Evolutionary conservation across 2,113 vertebrate genomes (phyloP).

Genomic region (Chiloscyllium plagiosum): DNA sequence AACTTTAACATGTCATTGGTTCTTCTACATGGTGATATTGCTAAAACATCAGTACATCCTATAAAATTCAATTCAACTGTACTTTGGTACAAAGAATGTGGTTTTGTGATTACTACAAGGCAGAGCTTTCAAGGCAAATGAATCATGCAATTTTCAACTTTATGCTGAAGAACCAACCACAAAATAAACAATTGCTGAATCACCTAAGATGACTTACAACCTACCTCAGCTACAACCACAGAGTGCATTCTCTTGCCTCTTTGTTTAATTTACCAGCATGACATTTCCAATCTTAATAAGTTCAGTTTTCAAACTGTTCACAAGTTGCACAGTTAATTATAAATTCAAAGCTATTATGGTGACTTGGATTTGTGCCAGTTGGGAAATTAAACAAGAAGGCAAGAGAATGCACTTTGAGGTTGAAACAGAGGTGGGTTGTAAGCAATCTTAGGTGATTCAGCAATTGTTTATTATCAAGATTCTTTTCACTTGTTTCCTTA

Average conservation of each 20-base stretch:
- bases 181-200: neutral
- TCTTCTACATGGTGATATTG: neutral
- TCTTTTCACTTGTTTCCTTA: constrained; percentile 2
- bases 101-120: neutral
- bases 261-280: neutral
- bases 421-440: too few species aligned
- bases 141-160: neutral
- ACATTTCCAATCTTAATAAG: neutral
- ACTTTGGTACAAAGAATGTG: neutral
- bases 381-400: neutral
- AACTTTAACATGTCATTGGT: neutral
- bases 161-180: neutral
- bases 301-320: neutral
- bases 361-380: neutral
- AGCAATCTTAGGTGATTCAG: too few species aligned
- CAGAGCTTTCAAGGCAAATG: neutral
- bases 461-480: neutral
- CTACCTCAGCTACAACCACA: neutral
- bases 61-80: neutral
- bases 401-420: too few species aligned
- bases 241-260: neutral
- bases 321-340: neutral
- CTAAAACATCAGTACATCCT: neutral
- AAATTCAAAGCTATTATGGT: neutral
- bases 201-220: neutral